Base-by-base conservation (phyloP, 2,113 vertebrate genomes). In the Oreamnos americanus region DNA sequence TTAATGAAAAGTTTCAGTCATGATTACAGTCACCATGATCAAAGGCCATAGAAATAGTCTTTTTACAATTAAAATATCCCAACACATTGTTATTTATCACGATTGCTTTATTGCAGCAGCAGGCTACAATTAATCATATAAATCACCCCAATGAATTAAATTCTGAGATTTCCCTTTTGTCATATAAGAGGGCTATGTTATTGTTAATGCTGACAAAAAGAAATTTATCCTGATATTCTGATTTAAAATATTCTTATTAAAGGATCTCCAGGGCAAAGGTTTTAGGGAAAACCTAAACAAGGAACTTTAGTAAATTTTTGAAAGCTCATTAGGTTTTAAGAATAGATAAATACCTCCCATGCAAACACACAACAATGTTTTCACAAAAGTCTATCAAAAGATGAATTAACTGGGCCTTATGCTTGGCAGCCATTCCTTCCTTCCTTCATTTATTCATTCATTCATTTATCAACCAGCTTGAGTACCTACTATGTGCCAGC, bases 1-100 rank as follows among this genome's bases (percentile, higher is more conserved):
- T 98, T 99, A 99, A 98, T 98, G 98, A 98, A 99, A 99, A 97
- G 97, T 98, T 99, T 98, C 97, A 98, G 96, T 98, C 97, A 97
- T 91, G 97, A 98, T 98, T 98, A 97, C 87, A 93, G 96, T 98
- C 97, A 97, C 98, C 95, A 95, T 55, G 92, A 98, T 98, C 95
- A 98, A 98, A 98, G 96, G 97, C 92, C 94, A 98, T 90, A 97
- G 97, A 98, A 98, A 98, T 55, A 92, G 93, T 97, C 79, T 93
- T 97, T 98, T 98, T 98, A 98, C 97, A 98, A 98, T 98, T 97
- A 98, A 98, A 98, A 94, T 98, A 98, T 92, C 96, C 95, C 87
- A 93, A 96, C 79, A 95, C 95, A 55, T 97, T 98, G 97, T 94
- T 98, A 97, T 98, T 98, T 98, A 98, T 97, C 96, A 89, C 87